Base-by-base conservation (phyloP, 2,113 vertebrate species). In the Brachyhypopomus gauderio region DNA sequence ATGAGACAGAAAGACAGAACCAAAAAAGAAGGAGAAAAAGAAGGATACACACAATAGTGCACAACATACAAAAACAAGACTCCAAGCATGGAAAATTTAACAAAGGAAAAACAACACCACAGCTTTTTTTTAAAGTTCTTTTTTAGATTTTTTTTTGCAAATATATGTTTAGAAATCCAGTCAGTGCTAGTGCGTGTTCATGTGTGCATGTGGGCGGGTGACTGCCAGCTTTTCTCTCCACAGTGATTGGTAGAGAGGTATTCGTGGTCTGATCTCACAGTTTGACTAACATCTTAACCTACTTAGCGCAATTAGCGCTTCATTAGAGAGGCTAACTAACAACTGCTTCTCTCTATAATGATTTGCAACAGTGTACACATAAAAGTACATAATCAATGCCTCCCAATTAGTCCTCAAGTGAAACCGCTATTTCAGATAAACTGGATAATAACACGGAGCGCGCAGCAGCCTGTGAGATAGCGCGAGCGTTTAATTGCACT, bases 301-400 rank as follows among this genome's bases (percentile, higher is more conserved):
- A 98, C 96, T 98, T 97, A 99, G 93, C 94, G 95, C 95, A 98
- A 98, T 98, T 99, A 99, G 97, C 97, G 96, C 95, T 97, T 98
- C 98, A 99, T 99, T 98, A 98, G 97, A 96, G 96, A 96, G 96
- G 96, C 97, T 98, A 98, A 99, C 97, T 99, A 98, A 98, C 95
- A 98, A 96, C 96, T 97, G 96, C 97, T 93, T 91, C 96, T 94
- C 95, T 93, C 95, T 95, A 95, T 97, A 97, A 98, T 98, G 96
- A 98, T 98, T 97, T 97, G 97, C 96, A 97, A 96, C 95, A 96
- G 95, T 95, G 96, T 96, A 95, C 95, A 96, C 96, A 98, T 97
- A 98, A 96, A 98, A 97, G 97, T 94, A 94, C 95, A 97, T 97
- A 98, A 98, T 98, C 97, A 98, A 99, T 99, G 97, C 96, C 97